Conservation (phyloP, 1,140 invertebrate species). For the Lucilia sericata region DNA sequence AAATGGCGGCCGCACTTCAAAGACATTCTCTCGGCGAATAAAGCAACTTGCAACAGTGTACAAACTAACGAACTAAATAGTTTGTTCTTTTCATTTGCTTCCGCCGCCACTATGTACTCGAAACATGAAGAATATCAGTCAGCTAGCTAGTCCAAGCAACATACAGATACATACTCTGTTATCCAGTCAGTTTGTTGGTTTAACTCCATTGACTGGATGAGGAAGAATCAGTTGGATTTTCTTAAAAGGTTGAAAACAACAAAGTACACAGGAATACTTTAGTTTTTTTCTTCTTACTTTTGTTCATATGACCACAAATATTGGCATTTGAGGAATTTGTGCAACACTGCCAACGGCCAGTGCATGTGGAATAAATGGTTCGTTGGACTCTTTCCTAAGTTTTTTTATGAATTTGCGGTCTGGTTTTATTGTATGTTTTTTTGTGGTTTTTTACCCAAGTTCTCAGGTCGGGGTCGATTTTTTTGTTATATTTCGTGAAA, state of each 20-base stretch:
- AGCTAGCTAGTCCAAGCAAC: not conserved
- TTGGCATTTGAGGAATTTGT: slow-evolving; percentile 36
- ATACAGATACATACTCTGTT: not conserved
- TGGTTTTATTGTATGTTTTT: slow-evolving; percentile 1
- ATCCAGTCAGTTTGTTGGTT: not conserved
- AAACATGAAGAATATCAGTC: not conserved
- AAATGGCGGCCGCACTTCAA: slow-evolving; percentile 37
- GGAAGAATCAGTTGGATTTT: not conserved
- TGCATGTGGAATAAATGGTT: slow-evolving; percentile 3
- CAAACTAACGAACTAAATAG: slow-evolving; percentile 5
- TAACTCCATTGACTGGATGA: not conserved
- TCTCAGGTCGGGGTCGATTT: slow-evolving; percentile 18
- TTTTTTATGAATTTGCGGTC: slow-evolving; percentile 13
- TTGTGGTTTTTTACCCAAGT: not conserved
- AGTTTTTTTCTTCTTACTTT: not conserved
- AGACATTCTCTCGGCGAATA: slow-evolving; percentile 25
- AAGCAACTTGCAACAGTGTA: slow-evolving; percentile 3
- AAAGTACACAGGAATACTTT: too few species aligned
- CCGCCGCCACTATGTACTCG: not conserved
- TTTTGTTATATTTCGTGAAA: not conserved
- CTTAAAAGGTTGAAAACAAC: not conserved
- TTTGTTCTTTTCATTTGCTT: slow-evolving; percentile 27
- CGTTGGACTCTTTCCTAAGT: not conserved
- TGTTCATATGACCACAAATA: slow-evolving; percentile 19
- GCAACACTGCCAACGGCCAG: slow-evolving; percentile 6